phyloP scores from a whole-genome alignment of 2,113 vertebrate species.

The Pomatostomus ruficeps region DNA sequence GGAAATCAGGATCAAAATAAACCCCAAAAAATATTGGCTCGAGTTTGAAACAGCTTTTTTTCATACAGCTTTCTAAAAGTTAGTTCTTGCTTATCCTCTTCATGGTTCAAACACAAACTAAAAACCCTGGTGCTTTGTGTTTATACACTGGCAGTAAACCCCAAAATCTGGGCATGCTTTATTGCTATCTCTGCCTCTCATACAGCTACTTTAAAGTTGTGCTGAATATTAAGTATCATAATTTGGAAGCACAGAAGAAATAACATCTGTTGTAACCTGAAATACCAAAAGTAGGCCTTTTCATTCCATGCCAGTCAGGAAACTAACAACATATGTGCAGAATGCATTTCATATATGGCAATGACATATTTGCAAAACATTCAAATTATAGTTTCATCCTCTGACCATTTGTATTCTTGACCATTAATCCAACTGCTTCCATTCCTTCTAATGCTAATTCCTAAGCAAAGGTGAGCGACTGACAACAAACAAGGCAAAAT shows the following conservation, averaged over 20 bases:
- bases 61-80: not conserved
- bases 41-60: not conserved
- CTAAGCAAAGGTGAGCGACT: not conserved
- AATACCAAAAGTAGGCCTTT: constrained; percentile 26
- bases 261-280: constrained; percentile 29
- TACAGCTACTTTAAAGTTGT: not conserved
- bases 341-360: not conserved
- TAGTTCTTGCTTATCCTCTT: not conserved
- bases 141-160: not conserved
- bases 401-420: not conserved
- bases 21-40: not conserved
- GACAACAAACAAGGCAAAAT: not conserved
- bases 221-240: not conserved
- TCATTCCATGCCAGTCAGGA: constrained; percentile 19
- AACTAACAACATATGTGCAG: constrained; percentile 1
- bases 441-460: not conserved
- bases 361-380: not conserved
- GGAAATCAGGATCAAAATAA: not conserved
- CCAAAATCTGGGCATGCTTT: not conserved
- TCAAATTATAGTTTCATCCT: not conserved
- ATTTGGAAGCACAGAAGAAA: constrained; percentile 18
- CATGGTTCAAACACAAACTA: not conserved
- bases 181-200: not conserved
- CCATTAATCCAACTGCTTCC: not conserved
- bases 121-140: not conserved